Base-by-base conservation (phyloP, 2,797 vertebrate species). In the Phyllotis vaccarum region DNA sequence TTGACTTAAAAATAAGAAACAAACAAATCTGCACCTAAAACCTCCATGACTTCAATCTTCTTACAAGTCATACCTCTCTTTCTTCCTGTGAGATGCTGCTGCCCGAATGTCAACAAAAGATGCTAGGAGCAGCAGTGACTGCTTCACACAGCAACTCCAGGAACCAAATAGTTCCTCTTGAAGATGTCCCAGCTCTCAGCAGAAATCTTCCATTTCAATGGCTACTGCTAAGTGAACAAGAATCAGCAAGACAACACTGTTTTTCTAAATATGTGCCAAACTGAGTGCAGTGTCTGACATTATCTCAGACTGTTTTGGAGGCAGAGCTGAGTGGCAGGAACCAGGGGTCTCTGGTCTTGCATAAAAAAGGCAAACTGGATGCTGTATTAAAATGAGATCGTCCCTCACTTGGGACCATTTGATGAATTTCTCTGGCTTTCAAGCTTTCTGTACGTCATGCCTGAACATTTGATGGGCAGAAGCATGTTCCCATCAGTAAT, bases 1-100 rank as follows among this genome's bases (percentile, higher is more conserved):
- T 85, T 88, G 40, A 86, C 34, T 90, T 94, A 43, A 87, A 86
- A 95, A 87, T 79, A 66, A 76, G 52, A 82, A 54, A 40, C 11
- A 94, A 86, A 81, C 66, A 81, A 76, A 81, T 62, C 22, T 49
- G 11, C 79, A 22, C 19, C 43, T 75, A 34, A 89, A 81, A 92
- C 40, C 3, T 52, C 56, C 70, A 86, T n/a, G 17, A 70, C 17
- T 29, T 85, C 82, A 31, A 60, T 29, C 85, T 31, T 87, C n/a
- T 75, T 12, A 82, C 5, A 64, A 74, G 27, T 3, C 14, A 31
- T 12, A 31, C 22, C 13, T 87, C 34, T 64, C 37, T 93, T 52
- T 74, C 29, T 85, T 92, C 70, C 27, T 95, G 80, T 14, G 85
- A 89, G 54, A 24, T 3, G 7, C 17, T 89, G 31, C 9, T 92